Percentiles rank a stretch among this genome's conserved stretches.
phyloP scores from a whole-genome alignment of 1,140 invertebrate species.

The Marisa cornuarietis region DNA sequence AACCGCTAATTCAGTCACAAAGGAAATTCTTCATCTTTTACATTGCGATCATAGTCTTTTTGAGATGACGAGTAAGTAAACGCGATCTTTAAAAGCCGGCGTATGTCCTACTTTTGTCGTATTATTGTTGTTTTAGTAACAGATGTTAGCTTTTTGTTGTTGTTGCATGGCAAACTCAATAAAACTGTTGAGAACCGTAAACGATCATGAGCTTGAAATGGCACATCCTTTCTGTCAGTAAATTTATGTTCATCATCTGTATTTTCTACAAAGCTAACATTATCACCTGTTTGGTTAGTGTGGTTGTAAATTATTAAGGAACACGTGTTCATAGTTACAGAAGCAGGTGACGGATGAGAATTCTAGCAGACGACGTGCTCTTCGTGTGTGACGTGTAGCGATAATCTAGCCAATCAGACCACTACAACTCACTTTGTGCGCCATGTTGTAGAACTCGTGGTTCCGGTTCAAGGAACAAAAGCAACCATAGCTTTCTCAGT shows the following conservation, averaged over 20 bases:
- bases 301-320: background rate
- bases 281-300: background rate
- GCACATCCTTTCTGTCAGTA: too few species aligned
- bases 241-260: background rate
- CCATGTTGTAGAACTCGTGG: constrained; percentile 3
- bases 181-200: too few species aligned
- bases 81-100: too few species aligned
- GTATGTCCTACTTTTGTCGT: too few species aligned
- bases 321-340: background rate
- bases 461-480: background rate
- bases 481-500: background rate
- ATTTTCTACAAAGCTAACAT: background rate
- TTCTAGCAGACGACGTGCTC: background rate
- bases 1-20: too few species aligned
- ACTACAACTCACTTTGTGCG: constrained; percentile 20
- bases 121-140: background rate
- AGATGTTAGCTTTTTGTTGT: background rate
- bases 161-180: background rate
- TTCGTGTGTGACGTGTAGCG: background rate
- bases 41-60: too few species aligned
- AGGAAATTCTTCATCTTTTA: too few species aligned
- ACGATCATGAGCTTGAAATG: too few species aligned
- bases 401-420: constrained; percentile 27
- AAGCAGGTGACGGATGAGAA: background rate
- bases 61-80: too few species aligned